Evolutionary conservation across 1,140 invertebrate genomes (phyloP).

Genomic region (Teleopsis dalmanni): DNA sequence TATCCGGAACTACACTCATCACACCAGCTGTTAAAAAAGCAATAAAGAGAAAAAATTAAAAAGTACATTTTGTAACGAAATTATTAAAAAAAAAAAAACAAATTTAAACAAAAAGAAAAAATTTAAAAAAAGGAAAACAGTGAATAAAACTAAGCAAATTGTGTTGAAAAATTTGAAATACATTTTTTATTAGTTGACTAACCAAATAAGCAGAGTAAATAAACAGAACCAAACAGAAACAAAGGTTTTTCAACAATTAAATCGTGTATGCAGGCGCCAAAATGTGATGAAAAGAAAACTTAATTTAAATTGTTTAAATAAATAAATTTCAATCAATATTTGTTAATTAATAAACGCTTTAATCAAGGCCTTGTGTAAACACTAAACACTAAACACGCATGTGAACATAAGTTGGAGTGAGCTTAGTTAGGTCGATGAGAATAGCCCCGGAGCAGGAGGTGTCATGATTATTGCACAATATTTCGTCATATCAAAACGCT

Average conservation of each 20-base stretch:
- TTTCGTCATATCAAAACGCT: too few species aligned
- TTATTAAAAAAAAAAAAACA: not conserved
- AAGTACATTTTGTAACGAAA: not conserved
- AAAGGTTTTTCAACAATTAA: not conserved
- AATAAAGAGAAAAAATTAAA: slow-evolving; percentile 12
- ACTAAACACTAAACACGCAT: too few species aligned
- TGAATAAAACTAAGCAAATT: not conserved
- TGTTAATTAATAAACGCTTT: too few species aligned
- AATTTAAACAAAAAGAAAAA: not conserved
- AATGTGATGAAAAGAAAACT: not conserved
- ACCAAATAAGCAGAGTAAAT: not conserved
- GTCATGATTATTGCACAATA: too few species aligned
- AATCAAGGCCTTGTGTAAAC: too few species aligned
- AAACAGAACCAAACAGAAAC: not conserved
- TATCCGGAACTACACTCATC: slow-evolving; percentile 44
- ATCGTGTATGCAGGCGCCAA: not conserved
- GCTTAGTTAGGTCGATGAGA: too few species aligned
- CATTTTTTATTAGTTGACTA: too few species aligned
- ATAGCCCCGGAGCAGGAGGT: too few species aligned
- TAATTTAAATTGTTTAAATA: not conserved
- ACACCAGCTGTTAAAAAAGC: slow-evolving; percentile 31
- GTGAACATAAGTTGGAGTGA: too few species aligned
- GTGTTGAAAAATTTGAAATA: too few species aligned
- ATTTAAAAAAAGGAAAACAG: not conserved
- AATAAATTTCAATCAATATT: not conserved